Conservation (phyloP, 2,888 invertebrate genomes). For the Pristionchus entomophagus region DNA sequence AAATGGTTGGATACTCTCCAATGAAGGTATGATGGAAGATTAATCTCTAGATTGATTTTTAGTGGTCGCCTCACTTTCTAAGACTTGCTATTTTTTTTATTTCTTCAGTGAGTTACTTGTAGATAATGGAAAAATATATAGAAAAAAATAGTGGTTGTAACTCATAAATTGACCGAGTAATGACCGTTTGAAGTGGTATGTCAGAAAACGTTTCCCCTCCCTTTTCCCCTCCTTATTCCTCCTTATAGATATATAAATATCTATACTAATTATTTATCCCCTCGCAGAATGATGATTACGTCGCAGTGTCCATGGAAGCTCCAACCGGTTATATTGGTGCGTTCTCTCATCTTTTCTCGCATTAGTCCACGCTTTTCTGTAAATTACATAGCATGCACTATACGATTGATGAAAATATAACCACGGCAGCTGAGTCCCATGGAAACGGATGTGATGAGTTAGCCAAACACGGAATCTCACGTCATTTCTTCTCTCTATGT, state of each 20-base stretch:
- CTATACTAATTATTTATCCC: too few relatives aligned
- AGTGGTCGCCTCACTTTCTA: neutral
- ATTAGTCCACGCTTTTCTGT: neutral
- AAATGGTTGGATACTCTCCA: constrained; percentile 70
- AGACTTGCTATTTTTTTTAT: constrained; percentile 1
- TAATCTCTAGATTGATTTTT: neutral
- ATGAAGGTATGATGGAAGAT: constrained; percentile 54
- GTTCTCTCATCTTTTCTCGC: neutral
- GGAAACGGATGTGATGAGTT: neutral
- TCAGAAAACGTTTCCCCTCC: too few relatives aligned
- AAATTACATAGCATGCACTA: neutral
- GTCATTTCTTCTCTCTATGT: neutral
- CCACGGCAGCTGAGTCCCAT: neutral
- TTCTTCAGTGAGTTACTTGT: too few relatives aligned
- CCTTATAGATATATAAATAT: too few relatives aligned
- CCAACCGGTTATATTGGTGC: constrained; percentile 73
- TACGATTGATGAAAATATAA: neutral
- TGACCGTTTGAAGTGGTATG: too few relatives aligned
- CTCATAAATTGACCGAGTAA: too few relatives aligned
- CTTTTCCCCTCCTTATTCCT: too few relatives aligned
- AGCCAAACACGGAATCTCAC: neutral
- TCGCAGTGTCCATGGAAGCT: constrained; percentile 69
- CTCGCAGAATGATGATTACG: constrained; percentile 74
- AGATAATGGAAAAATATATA: too few relatives aligned
- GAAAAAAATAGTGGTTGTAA: too few relatives aligned